Evolutionary conservation across 2,113 vertebrate genomes (phyloP), one percentile per base, ranked within the genome.

Genomic region (Nipponia nippon): DNA sequence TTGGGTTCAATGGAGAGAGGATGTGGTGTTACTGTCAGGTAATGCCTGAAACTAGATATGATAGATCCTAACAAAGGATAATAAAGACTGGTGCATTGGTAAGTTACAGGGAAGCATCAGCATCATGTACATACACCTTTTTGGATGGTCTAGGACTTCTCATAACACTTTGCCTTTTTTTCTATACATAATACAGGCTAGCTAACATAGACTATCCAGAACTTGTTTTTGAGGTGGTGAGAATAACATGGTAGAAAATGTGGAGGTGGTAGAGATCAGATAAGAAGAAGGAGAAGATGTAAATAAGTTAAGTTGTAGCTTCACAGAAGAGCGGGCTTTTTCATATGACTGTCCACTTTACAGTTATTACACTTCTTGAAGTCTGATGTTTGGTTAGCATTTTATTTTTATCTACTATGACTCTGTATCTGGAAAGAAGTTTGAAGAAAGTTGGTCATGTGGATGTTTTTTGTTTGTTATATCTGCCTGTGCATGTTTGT

Each of bases 221-320:
- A 89, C 87, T 82, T 91, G 72, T 79, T 95, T 71, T 49, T 71
- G 61, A 63, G 44, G 13, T 52, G 11, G 25, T 79, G 40, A 85
- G 56, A 93, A 50, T 88, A 84, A 75, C 53, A 49, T 0, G 0
- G 38, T 69, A 83, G 80, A 81, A 81, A 75, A 62, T 52, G 47
- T 87, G 89, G 80, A 81, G 91, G 84, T 72, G 82, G 84, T 44
- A 83, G 75, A 80, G 70, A 85, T 88, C 14, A 72, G 93, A 53
- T 90, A 91, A 82, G 81, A 40, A 82, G 70, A 76, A 27, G 49
- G 49, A 71, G 62, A 87, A 49, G 7, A 17, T 23, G 34, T 65
- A 90, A 73, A 83, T 77, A 72, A 87, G 22, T 77, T 38, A 75
- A 59, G 4, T 52, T 89, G n/a, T 21, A 76, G 47, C 34, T 76